Evolutionary conservation across 1,140 invertebrate genomes (phyloP).

Genomic region (Drosophila nikananu): DNA sequence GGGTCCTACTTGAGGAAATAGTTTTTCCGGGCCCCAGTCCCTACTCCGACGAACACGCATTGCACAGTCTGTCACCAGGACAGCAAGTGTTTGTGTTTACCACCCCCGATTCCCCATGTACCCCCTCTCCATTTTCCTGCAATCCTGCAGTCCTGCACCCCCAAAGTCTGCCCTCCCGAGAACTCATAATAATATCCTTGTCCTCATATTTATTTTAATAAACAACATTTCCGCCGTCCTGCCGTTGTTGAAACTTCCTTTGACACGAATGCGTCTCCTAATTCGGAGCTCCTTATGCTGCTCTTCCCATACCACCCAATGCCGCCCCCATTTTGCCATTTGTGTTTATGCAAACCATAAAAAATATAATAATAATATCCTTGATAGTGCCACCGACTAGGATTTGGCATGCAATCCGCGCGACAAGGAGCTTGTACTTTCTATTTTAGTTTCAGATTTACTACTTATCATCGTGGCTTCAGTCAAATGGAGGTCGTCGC

Average conservation of each 20-base stretch:
- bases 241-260: constrained; percentile 74
- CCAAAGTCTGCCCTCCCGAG: not conserved
- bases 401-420: constrained; percentile 66
- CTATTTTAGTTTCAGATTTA: constrained; percentile 58
- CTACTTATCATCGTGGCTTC: constrained; percentile 13
- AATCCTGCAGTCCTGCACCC: constrained; percentile 15
- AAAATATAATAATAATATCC: constrained; percentile 39
- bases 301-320: constrained; percentile 14
- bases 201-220: constrained; percentile 81
- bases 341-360: constrained; percentile 60
- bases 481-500: constrained; percentile 33
- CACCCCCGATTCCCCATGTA: constrained; percentile 11
- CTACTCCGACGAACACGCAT: constrained; percentile 65
- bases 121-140: not conserved
- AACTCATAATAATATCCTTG: constrained; percentile 67
- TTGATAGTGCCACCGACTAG: constrained; percentile 46
- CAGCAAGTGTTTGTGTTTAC: constrained; percentile 63
- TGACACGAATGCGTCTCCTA: constrained; percentile 72
- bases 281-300: constrained; percentile 64
- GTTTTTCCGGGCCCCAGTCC: constrained; percentile 8
- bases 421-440: constrained; percentile 37
- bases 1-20: constrained; percentile 67
- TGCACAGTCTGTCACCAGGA: constrained; percentile 84
- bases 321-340: constrained; percentile 9
- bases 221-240: constrained; percentile 62